These are phyloP conservation scores for Clarias platycephalus DNA, from an alignment of 2,797 vertebrate species.

Conservation along the genomic window DNA sequence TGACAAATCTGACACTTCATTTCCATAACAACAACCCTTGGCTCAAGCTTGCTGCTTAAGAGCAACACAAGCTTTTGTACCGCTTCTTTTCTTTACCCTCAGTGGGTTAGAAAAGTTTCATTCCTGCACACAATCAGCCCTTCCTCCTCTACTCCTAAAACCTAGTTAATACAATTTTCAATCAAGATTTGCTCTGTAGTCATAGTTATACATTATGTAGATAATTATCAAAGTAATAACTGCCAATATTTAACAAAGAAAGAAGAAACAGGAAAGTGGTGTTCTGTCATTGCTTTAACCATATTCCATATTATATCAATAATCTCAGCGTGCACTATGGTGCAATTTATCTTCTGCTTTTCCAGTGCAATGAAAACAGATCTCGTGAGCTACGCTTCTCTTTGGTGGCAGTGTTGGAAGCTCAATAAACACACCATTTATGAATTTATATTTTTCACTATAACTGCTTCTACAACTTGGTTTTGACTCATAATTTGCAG, in stretches of 20 bases:
- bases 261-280: not conserved
- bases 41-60: slow-evolving; percentile 52
- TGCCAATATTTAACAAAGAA: not conserved
- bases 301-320: too few relatives aligned
- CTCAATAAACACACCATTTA: not conserved
- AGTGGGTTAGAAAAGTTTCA: slow-evolving; percentile 28
- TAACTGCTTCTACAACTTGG: not conserved
- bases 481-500: not conserved
- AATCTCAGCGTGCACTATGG: not conserved
- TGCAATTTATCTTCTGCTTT: not conserved
- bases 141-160: not conserved
- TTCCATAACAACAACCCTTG: slow-evolving; percentile 75
- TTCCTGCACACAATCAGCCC: slow-evolving; percentile 14
- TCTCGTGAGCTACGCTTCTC: not conserved
- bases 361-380: not conserved
- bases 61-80: slow-evolving; percentile 54
- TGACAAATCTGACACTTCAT: slow-evolving; percentile 64
- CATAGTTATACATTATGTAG: not conserved
- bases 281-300: not conserved
- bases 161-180: not conserved
- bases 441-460: too few relatives aligned
- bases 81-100: slow-evolving; percentile 30
- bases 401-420: not conserved
- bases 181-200: not conserved
- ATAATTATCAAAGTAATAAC: not conserved